phyloP scores from a whole-genome alignment of 2,797 vertebrate species.

The Esox masquinongy region DNA sequence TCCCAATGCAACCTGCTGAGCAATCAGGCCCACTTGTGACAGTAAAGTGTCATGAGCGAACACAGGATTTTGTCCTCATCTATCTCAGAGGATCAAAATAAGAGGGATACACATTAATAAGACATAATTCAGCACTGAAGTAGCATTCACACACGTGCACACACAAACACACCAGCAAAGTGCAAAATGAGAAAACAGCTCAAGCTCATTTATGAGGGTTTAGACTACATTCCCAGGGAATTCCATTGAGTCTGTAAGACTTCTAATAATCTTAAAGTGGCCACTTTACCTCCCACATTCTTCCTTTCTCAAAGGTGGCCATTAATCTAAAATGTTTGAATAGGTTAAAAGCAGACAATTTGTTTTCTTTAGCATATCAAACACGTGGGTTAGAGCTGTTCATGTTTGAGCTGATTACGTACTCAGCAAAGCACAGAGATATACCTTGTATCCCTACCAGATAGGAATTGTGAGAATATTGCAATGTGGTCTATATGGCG shows the following conservation, averaged over 20 bases:
- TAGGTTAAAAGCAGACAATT: neutral
- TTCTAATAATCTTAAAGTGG: slow-evolving; percentile 56
- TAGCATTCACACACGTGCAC: neutral
- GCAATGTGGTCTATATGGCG: no score
- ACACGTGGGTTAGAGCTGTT: neutral
- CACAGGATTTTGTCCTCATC: slow-evolving; percentile 49
- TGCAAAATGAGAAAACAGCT: slow-evolving; percentile 44
- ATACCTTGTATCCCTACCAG: no score
- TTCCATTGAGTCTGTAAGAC: slow-evolving; percentile 63
- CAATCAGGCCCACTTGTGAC: slow-evolving; percentile 46
- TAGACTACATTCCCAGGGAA: slow-evolving; percentile 67
- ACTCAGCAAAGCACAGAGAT: no score
- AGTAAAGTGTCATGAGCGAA: slow-evolving; percentile 55
- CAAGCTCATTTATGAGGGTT: slow-evolving; percentile 66
- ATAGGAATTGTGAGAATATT: no score
- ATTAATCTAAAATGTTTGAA: slow-evolving; percentile 28
- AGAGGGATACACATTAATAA: slow-evolving; percentile 60
- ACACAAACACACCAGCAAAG: slow-evolving; percentile 9
- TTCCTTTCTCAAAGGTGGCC: slow-evolving; percentile 35
- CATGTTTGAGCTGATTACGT: no score
- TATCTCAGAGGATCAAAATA: slow-evolving; percentile 48
- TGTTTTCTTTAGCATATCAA: neutral
- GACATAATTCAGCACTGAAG: slow-evolving; percentile 35
- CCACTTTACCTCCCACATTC: slow-evolving; percentile 51
- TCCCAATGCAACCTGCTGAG: neutral